phyloP scores from a whole-genome alignment of 1,140 invertebrate species.

The Formica selysi region DNA sequence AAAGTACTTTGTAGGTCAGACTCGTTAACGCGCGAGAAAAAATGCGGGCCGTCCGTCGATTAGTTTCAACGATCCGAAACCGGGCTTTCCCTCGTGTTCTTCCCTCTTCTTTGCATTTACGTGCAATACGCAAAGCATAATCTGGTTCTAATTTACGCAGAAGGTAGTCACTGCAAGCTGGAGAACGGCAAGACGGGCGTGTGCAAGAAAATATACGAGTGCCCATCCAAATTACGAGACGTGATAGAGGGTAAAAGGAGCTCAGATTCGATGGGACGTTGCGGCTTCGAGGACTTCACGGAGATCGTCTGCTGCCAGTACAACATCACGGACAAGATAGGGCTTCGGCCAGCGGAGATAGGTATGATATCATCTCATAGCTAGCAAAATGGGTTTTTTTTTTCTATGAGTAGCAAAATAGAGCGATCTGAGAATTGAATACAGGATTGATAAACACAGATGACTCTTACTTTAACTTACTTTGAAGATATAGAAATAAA shows the following conservation, averaged over 20 bases:
- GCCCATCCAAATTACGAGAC: constrained; percentile 75
- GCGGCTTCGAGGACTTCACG: constrained; percentile 74
- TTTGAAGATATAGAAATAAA: no score
- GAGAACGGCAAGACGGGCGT: constrained; percentile 73
- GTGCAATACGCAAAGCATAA: not conserved
- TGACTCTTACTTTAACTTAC: no score
- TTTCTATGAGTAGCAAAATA: not conserved
- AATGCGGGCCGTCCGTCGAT: constrained; percentile 1
- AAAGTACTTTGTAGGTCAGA: not conserved
- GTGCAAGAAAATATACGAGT: constrained; percentile 79
- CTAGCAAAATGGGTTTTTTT: not conserved
- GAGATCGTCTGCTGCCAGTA: constrained; percentile 83
- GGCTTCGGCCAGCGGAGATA: constrained; percentile 43
- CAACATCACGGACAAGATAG: constrained; percentile 37
- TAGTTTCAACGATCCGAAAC: constrained; percentile 23
- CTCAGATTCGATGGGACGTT: constrained; percentile 71
- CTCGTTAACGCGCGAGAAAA: not conserved
- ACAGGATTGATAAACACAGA: not conserved
- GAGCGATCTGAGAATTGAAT: not conserved
- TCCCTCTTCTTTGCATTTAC: not conserved
- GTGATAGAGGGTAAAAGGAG: constrained; percentile 72
- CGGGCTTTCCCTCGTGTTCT: not conserved
- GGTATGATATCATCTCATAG: constrained; percentile 38
- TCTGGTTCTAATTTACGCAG: constrained; percentile 56
- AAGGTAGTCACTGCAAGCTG: constrained; percentile 78